Evolutionary conservation across 2,888 invertebrate genomes (phyloP).

Genomic region (Eupelmus urozonus): DNA sequence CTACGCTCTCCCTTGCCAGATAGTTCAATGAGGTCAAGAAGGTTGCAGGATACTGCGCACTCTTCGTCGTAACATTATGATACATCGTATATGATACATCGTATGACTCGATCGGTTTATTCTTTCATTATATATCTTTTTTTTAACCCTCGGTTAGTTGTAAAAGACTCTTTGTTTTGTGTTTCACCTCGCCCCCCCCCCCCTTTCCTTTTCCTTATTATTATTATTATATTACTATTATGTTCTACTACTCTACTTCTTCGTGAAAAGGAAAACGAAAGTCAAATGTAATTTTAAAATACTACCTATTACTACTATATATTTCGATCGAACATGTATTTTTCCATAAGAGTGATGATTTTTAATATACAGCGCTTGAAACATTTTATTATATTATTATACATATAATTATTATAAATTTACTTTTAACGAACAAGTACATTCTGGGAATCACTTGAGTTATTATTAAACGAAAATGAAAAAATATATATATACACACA

Average conservation of each 20-base stretch:
- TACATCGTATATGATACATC: conserved; percentile 45
- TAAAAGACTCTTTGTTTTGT: conserved; percentile 52
- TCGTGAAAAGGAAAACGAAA: conserved; percentile 26
- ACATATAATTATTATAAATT: conserved; percentile 55
- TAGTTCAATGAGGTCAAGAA: conserved; percentile 31
- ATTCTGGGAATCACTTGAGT: conserved; percentile 54
- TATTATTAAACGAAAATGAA: conserved; percentile 44
- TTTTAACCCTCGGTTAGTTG: conserved; percentile 43
- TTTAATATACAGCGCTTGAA: conserved; percentile 60
- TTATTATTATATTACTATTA: conserved; percentile 4
- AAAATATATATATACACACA: conserved; percentile 25
- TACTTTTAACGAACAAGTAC: conserved; percentile 55
- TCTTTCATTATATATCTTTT: conserved; percentile 20
- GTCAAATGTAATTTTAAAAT: conserved; percentile 56
- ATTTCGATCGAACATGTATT: conserved; percentile 55
- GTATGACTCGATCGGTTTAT: conserved; percentile 53
- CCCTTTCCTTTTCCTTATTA: background rate
- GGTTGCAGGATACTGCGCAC: conserved; percentile 51
- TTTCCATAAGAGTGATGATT: conserved; percentile 54
- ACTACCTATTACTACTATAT: conserved; percentile 52
- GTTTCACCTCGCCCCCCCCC: conserved; percentile 47
- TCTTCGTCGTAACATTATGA: conserved; percentile 22
- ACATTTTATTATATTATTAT: conserved; percentile 55
- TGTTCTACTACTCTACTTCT: background rate
- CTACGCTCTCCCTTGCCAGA: conserved; percentile 47